Conservation (phyloP, 2,113 vertebrate species). For the Otis tarda region DNA sequence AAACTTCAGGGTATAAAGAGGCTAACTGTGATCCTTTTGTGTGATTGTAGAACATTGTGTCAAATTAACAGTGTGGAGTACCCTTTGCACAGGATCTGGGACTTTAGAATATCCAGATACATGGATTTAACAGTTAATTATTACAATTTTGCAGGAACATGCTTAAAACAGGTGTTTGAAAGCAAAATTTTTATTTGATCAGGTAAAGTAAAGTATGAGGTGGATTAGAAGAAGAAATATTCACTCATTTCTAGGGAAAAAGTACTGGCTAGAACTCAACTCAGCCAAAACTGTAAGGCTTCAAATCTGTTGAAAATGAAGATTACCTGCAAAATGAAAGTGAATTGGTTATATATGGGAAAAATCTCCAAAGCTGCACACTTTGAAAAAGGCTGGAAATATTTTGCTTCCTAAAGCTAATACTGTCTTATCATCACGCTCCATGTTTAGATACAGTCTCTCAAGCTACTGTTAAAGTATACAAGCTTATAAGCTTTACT, state of each 20-base stretch:
- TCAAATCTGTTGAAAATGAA: not conserved
- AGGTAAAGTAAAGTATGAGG: not conserved
- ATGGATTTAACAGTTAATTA: not conserved
- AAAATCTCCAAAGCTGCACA: not conserved
- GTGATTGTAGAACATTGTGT: not conserved
- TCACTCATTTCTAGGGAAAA: not conserved
- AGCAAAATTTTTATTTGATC: not conserved
- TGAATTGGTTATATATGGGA: not conserved
- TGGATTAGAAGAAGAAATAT: not conserved
- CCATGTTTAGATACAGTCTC: not conserved
- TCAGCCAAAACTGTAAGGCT: not conserved
- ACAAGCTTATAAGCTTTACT: not conserved
- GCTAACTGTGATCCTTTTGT: not conserved
- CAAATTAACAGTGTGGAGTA: not conserved
- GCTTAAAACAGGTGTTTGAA: not conserved
- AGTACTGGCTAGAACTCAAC: not conserved
- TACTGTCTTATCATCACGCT: not conserved
- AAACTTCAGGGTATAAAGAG: not conserved
- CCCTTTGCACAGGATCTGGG: not conserved
- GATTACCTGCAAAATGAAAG: not conserved
- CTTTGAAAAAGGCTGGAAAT: not conserved
- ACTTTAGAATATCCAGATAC: not conserved
- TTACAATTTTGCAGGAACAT: not conserved
- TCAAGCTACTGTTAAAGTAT: not conserved
- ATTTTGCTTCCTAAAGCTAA: not conserved